Evolutionary conservation across 2,888 invertebrate species (phyloP), one percentile per base, ranked within the genome.

Genomic region (Parelbella ahira): DNA sequence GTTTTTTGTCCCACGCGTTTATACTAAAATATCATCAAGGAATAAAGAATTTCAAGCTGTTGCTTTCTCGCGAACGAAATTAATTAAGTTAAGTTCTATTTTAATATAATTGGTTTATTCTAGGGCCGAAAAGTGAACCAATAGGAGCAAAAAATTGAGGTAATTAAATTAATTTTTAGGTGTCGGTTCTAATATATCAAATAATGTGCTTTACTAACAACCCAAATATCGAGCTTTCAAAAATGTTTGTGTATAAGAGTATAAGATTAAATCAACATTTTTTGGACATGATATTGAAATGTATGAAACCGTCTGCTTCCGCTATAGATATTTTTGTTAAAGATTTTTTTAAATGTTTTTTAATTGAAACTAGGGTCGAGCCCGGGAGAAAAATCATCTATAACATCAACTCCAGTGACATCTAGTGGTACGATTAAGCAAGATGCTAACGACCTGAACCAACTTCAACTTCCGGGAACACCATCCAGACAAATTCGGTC

Each of bases 401-500:
- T 78, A 2, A 69, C 82, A 44, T 62, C 82, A 15, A 87, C 88
- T 13, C 87, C 87, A 55, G 77, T 76, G 41, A 70, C 67, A 53
- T 78, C 82, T 44, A 70, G 47, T 45, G 58, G 58, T 48, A 63
- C 66, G 1, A 69, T 72, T 45, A 84, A 78, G 49, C 75, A 69
- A 52, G 76, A 81, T 3, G 45, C 43, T 2, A 57, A 38, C 45
- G 86, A 83, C 9, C 42, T 68, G 1, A 80, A 82, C 54, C 86
- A 84, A 56, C 62, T 86, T 0, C 68, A 71, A 47, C 64, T 82
- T 6, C 86, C 86, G 6, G 44, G 64, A 41, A 63, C 73, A 8
- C 78, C 78, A 42, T 69, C 75, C 19, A 76, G 87, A 45, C 89
- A 89, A 49, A 75, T 71, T 49, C 68, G 90, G 20, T 90, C 90